Base-by-base conservation (phyloP, 2,113 vertebrate genomes). In the Diphyllodes magnificus region DNA sequence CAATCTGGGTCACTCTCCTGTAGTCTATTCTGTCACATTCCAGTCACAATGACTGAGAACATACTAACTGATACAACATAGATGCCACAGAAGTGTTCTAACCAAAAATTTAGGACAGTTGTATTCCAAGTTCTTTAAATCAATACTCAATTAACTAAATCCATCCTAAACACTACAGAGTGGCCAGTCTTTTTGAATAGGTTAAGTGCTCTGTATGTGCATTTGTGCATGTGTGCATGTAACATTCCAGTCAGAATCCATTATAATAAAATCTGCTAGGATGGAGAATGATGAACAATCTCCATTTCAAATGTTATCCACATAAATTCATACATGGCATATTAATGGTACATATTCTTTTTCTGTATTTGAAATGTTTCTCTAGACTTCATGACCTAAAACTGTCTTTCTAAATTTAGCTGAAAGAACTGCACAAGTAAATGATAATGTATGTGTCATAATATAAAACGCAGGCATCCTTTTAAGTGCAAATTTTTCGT, bases 361-460 rank as follows among this genome's bases (percentile, higher is more conserved):
- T 75, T 47, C 81, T 47, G 45, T 59, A 61, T 90, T 90, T 83
- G 78, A 86, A 94, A 87, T 3, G 6, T 90, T 95, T 96, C 77
- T 83, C 63, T 70, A 93, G 68, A 92, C 85, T 96, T 89, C 79
- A 42, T 78, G 92, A 92, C 94, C 95, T 94, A 91, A 94, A 97
- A 91, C 69, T 96, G 91, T 95, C 95, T 95, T 51, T 51, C 90
- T 94, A 96, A 97, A 95, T 96, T 96, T 97, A 96, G 69, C 86
- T 91, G 39, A n/a, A 95, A 92, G 70, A 88, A 37, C 31, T 59
- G 39, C 65, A 93, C 76, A 79, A 96, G 50, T 94, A 95, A 91
- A 95, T 72, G 11, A 91, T 92, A 91, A 83, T 68, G 21, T 88
- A 61, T n/a, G 37, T 72, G 77, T 87, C 90, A 88, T 40, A 80